phyloP scores from a whole-genome alignment of 2,113 vertebrate species.

The Brachypodius melanocephalos region DNA sequence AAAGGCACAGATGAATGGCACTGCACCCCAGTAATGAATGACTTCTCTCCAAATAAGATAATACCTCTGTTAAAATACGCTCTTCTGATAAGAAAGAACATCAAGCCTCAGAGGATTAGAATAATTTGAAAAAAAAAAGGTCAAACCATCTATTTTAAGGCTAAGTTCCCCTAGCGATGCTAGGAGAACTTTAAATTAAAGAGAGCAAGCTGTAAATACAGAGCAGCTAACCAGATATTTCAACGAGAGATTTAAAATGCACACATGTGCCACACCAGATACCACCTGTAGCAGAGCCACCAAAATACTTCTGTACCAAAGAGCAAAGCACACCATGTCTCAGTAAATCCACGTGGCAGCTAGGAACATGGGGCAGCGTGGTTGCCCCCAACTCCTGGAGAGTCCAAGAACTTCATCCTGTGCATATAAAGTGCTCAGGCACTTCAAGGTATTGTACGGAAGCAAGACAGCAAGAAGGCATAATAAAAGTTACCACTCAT shows the following conservation, averaged over 20 bases:
- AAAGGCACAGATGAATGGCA: not conserved
- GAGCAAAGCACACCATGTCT: accelerated
- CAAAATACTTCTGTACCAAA: not conserved
- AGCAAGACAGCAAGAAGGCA: not conserved
- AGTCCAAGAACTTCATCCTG: not conserved
- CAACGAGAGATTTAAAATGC: not conserved
- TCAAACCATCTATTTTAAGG: conserved; percentile 9
- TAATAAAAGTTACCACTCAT: not conserved
- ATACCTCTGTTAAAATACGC: not conserved
- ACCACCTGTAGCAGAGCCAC: not conserved
- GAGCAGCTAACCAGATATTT: not conserved
- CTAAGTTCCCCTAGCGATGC: not conserved
- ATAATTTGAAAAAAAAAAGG: conserved; percentile 21
- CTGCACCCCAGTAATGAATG: not conserved
- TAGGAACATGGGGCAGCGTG: accelerated
- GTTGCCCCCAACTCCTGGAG: not conserved
- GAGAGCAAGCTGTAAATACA: conserved; percentile 39
- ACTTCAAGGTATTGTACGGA: not conserved
- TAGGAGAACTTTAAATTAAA: conserved; percentile 26
- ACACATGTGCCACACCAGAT: not conserved
- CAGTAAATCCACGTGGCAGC: not conserved
- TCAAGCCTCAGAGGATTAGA: not conserved
- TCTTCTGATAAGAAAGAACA: not conserved
- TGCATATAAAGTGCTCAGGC: not conserved
- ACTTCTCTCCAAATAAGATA: not conserved